phyloP scores from a whole-genome alignment of 2,888 invertebrate genomes.

The Ceratothoa steindachneri region DNA sequence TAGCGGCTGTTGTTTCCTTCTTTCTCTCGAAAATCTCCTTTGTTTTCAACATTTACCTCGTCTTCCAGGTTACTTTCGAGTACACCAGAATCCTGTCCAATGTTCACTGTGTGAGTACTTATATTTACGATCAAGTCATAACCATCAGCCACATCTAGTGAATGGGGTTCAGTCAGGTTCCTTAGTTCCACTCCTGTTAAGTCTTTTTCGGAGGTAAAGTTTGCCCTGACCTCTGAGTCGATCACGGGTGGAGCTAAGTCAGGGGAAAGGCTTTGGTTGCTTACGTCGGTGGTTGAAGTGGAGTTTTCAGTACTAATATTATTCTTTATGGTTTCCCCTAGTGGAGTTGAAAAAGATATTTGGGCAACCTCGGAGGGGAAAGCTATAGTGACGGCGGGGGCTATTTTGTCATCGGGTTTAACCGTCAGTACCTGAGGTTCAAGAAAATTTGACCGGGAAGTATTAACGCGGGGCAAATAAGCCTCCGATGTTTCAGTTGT shows the following conservation, averaged over 20 bases:
- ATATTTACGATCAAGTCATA: not conserved
- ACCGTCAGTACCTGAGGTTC: constrained; percentile 11
- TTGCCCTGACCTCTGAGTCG: not conserved
- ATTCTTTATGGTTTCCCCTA: not conserved
- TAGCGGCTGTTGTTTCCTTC: not conserved
- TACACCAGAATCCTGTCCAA: not conserved
- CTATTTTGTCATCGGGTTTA: not conserved
- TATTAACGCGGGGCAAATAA: constrained; percentile 28
- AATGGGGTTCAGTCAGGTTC: not conserved
- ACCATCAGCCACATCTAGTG: not conserved
- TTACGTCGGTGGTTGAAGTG: not conserved
- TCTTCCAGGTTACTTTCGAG: not conserved
- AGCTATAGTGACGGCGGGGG: not conserved
- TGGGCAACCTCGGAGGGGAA: not conserved
- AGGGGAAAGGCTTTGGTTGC: not conserved
- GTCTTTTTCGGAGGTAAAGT: not conserved
- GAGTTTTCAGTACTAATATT: not conserved
- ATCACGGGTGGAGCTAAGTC: not conserved
- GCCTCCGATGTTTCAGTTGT: constrained; percentile 30
- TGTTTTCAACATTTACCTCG: not conserved
- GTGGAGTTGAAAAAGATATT: not conserved
- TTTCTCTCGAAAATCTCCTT: not conserved
- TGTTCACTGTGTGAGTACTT: not conserved
- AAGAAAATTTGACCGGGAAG: constrained; percentile 27
- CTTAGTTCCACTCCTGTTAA: not conserved